These are phyloP conservation scores for Caloenas nicobarica DNA, from an alignment of 2,113 vertebrate species.

Conservation along the genomic window DNA sequence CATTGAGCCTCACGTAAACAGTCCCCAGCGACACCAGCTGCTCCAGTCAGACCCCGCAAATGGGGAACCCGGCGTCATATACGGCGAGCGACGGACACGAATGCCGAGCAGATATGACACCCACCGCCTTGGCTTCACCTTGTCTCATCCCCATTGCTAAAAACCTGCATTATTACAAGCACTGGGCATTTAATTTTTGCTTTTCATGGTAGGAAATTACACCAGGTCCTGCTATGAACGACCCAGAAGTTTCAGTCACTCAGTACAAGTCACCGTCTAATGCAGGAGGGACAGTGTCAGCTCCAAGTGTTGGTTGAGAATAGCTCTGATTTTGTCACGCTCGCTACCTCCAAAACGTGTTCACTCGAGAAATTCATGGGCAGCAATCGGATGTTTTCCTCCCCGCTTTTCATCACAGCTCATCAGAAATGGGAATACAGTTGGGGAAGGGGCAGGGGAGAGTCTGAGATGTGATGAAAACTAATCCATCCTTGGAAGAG, in stretches of 20 bases:
- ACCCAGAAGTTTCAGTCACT: neutral
- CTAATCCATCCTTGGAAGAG: neutral
- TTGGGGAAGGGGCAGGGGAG: neutral
- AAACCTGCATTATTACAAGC: neutral
- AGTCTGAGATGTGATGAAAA: neutral
- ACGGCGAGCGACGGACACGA: fast-evolving
- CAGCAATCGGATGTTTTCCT: neutral
- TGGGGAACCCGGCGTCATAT: neutral
- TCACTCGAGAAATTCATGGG: neutral
- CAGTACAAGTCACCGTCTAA: neutral
- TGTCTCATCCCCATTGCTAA: neutral
- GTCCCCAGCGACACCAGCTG: neutral
- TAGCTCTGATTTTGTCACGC: neutral
- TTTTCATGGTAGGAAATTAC: neutral
- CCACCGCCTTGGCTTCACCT: neutral
- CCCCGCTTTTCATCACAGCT: neutral
- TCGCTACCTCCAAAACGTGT: neutral
- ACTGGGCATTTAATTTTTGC: neutral
- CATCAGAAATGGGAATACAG: neutral
- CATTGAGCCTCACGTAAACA: neutral
- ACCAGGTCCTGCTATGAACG: neutral
- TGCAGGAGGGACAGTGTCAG: neutral
- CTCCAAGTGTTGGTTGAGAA: neutral
- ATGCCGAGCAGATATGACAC: neutral
- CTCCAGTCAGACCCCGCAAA: neutral